Evolutionary conservation across 2,113 vertebrate species (phyloP).

Genomic region (Vimba vimba): DNA sequence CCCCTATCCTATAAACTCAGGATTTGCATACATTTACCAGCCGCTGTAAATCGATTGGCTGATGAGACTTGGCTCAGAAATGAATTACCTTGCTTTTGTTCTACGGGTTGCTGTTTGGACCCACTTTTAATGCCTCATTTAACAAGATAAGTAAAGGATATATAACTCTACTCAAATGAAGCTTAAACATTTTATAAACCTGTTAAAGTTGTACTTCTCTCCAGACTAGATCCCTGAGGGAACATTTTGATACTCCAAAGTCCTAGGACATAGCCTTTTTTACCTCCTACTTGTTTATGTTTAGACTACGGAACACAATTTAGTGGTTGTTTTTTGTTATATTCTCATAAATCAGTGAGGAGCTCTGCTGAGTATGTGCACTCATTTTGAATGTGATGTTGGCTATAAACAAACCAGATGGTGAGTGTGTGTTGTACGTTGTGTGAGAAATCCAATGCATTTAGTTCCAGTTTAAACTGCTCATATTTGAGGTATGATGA

Average conservation of each 20-base stretch:
- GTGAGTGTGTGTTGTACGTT: neutral
- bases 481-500: neutral
- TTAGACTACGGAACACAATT: neutral
- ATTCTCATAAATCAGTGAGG: neutral
- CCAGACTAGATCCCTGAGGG: neutral
- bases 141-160: conserved; percentile 26
- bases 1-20: conserved; percentile 54
- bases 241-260: neutral
- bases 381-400: conserved; percentile 8
- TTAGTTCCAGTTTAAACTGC: neutral
- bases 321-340: neutral
- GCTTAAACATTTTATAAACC: conserved; percentile 29
- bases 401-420: neutral
- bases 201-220: conserved; percentile 1
- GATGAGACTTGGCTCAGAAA: conserved; percentile 24
- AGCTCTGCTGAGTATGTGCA: neutral
- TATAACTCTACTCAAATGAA: conserved; percentile 16
- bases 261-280: neutral
- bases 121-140: conserved; percentile 42
- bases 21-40: conserved; percentile 40
- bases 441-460: neutral
- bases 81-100: conserved; percentile 52
- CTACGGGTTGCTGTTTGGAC: conserved; percentile 15
- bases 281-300: neutral
- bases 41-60: conserved; percentile 23